Evolutionary conservation across 2,797 vertebrate genomes (phyloP).

Genomic region (Gallinago stenura): DNA sequence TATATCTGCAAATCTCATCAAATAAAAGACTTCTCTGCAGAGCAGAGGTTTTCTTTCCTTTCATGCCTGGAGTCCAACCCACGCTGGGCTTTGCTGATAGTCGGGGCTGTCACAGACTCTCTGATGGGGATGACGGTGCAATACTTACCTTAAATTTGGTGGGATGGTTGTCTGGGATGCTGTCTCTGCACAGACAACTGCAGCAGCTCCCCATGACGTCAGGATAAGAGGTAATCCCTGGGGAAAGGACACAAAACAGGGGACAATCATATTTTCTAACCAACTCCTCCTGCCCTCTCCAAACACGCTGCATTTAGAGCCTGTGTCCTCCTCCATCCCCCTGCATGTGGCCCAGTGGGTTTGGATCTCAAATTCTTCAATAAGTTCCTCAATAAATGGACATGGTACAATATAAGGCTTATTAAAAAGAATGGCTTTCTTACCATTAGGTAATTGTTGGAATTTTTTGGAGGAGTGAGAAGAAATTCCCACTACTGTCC

Average conservation of each 20-base stretch:
- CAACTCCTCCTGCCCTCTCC: not conserved
- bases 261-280: not conserved
- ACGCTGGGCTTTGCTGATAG: not conserved
- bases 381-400: not conserved
- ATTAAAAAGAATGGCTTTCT: slow-evolving; percentile 64
- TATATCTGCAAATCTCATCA: not conserved
- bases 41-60: not conserved
- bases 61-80: not conserved
- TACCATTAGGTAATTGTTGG: slow-evolving; percentile 87
- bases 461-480: slow-evolving; percentile 52
- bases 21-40: not conserved
- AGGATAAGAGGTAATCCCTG: slow-evolving; percentile 87
- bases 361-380: not conserved
- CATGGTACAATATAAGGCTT: fast-evolving
- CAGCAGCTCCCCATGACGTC: slow-evolving; percentile 99
- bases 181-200: slow-evolving; percentile 95
- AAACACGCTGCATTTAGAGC: not conserved
- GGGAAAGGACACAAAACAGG: not conserved
- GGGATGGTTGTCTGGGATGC: slow-evolving; percentile 95
- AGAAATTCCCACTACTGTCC: slow-evolving; percentile 83
- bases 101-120: not conserved
- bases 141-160: slow-evolving; percentile 94
- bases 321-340: not conserved
- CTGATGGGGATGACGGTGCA: not conserved
- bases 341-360: not conserved